phyloP scores from a whole-genome alignment of 2,888 invertebrate species.

The Caenorhabditis becei region DNA sequence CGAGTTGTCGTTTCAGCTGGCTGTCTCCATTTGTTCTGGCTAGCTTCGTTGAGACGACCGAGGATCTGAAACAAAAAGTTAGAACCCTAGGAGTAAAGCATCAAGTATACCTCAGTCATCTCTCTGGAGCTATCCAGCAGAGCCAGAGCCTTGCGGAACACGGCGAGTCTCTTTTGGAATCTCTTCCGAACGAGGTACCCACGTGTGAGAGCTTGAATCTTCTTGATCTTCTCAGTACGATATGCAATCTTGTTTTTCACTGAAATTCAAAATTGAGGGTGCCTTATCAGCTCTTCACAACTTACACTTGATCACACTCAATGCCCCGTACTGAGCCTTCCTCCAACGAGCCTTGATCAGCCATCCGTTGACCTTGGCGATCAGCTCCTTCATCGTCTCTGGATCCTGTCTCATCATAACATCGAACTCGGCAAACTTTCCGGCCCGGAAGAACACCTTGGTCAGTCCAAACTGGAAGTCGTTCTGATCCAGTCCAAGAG shows the following conservation, averaged over 20 bases:
- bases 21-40: constrained; percentile 59
- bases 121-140: constrained; percentile 63
- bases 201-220: constrained; percentile 90
- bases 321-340: constrained; percentile 92
- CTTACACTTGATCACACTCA: constrained; percentile 95
- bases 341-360: constrained; percentile 93
- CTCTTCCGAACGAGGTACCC: constrained; percentile 90
- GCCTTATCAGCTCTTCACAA: not conserved
- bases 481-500: constrained; percentile 91
- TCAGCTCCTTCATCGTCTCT: constrained; percentile 90
- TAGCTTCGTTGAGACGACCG: constrained; percentile 40
- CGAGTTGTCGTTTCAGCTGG: constrained; percentile 43
- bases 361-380: constrained; percentile 93
- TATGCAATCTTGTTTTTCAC: constrained; percentile 95
- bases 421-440: constrained; percentile 92
- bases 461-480: constrained; percentile 98
- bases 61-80: constrained; percentile 62
- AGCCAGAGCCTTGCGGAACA: constrained; percentile 59
- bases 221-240: constrained; percentile 88
- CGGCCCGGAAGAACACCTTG: constrained; percentile 97
- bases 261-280: too few species aligned
- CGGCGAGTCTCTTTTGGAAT: constrained; percentile 65
- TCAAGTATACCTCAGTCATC: constrained; percentile 64
- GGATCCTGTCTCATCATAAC: constrained; percentile 92
- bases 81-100: not conserved